Evolutionary conservation across 2,888 invertebrate species (phyloP), one percentile per base, ranked within the genome.

Genomic region (Nomada ruficornis): DNA sequence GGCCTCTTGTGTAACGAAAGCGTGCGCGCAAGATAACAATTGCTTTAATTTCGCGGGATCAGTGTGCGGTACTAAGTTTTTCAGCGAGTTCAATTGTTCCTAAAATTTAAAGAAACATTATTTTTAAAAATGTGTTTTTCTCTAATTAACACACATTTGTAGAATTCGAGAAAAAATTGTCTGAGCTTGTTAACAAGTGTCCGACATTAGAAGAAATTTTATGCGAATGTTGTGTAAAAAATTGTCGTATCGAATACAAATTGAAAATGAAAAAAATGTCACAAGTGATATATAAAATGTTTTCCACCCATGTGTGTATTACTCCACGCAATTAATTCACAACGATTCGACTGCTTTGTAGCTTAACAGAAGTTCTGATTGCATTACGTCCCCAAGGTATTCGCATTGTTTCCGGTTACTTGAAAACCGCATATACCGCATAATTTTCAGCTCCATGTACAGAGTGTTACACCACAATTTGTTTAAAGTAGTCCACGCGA

Each of bases 1-100:
- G 63, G 97, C 95, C 93, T 98, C 98, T 9, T 96, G 96, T 23
- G 96, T 96, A 86, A 97, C 95, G 72, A 98, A 95, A 0, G 98
- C 98, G 90, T 2, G 97, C 96, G 82, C 98, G 91, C 69, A 98
- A 91, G 93, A 95, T 60, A 96, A 89, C 75, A 95, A 93, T 87
- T 94, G 94, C 26, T 94, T 94, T 59, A 96, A 86, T 82, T 94
- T 94, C 62, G 94, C 94, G 13, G 91, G 88, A n/a, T 95, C 94
- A 0, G 95, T 95, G 62, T 94, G 94, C 0, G 96, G 95, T 1
- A 95, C 95, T 13, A 94, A 81, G 3, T 89, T 89, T 80, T 94
- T 92, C 59, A 96, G 91, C 64, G 94, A 93, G 64, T 94, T 92
- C 64, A 96, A 90, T 89, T 95, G 95, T 93, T 96, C 96, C 96